Evolutionary conservation across 2,888 invertebrate species (phyloP).

Genomic region (Drepanosiphum platanoidis): DNA sequence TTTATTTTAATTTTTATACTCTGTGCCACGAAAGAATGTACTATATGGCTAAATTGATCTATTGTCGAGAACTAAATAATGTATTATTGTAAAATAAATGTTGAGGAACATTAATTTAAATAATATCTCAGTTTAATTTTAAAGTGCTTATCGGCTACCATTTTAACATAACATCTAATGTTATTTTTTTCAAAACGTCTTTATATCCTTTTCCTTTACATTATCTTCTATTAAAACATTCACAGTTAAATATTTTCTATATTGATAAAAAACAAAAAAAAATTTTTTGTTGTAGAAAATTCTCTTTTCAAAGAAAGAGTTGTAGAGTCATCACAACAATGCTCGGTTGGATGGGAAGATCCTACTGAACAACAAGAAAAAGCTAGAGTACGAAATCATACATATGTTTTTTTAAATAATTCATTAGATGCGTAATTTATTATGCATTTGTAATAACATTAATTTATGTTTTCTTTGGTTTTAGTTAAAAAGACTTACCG

Average conservation of each 20-base stretch:
- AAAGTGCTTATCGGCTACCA: too few relatives aligned
- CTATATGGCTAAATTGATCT: too few relatives aligned
- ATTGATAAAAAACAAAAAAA: not conserved
- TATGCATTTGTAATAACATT: not conserved
- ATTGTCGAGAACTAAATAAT: too few relatives aligned
- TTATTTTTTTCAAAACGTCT: too few relatives aligned
- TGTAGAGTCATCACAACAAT: conserved; percentile 52
- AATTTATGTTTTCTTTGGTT: conserved; percentile 8
- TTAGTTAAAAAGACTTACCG: conserved; percentile 40
- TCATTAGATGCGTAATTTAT: not conserved
- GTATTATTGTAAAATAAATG: too few relatives aligned
- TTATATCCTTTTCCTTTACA: too few relatives aligned
- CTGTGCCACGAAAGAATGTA: too few relatives aligned
- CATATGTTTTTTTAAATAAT: not conserved
- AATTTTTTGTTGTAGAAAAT: conserved; percentile 1
- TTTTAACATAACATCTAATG: too few relatives aligned
- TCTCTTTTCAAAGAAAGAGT: conserved; percentile 56
- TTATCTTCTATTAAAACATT: not conserved
- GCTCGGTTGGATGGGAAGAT: conserved; percentile 62
- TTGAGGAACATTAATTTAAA: too few relatives aligned
- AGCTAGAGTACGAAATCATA: conserved; percentile 53
- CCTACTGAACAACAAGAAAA: conserved; percentile 61
- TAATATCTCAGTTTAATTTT: too few relatives aligned
- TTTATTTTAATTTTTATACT: too few relatives aligned
- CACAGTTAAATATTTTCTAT: not conserved